These are phyloP conservation scores for Bibio marci DNA, from an alignment of 2,888 invertebrate species.

Conservation along the genomic window DNA sequence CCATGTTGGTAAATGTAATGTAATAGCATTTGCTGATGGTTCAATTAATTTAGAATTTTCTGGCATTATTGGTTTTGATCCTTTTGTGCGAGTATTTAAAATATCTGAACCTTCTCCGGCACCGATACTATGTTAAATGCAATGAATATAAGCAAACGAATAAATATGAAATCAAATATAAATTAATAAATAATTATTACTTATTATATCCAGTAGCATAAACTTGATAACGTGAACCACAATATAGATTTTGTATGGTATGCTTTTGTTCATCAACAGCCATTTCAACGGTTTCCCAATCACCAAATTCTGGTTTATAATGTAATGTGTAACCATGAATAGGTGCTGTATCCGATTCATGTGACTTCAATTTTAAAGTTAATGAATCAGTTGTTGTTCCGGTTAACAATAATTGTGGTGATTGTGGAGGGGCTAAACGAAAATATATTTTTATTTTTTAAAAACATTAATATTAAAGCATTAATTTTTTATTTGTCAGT, in stretches of 20 bases:
- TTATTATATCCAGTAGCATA: slow-evolving; percentile 86
- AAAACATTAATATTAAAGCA: no score
- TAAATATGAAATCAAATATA: neutral
- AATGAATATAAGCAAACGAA: no score
- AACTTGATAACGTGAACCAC: slow-evolving; percentile 86
- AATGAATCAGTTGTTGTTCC: slow-evolving; percentile 60
- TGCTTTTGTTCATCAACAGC: slow-evolving; percentile 63
- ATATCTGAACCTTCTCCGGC: slow-evolving; percentile 82
- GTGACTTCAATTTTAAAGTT: slow-evolving; percentile 53
- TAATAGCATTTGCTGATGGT: slow-evolving; percentile 83
- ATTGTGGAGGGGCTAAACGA: slow-evolving; percentile 49
- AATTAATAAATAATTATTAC: slow-evolving; percentile 29
- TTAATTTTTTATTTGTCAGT: no score
- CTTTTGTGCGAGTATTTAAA: slow-evolving; percentile 76
- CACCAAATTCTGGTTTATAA: slow-evolving; percentile 88
- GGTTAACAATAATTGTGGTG: slow-evolving; percentile 54
- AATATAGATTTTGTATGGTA: slow-evolving; percentile 73
- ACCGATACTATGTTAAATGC: slow-evolving; percentile 64
- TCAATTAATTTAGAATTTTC: slow-evolving; percentile 82
- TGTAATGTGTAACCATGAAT: slow-evolving; percentile 82
- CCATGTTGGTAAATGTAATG: slow-evolving; percentile 84
- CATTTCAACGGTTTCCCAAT: slow-evolving; percentile 78
- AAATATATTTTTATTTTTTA: no score
- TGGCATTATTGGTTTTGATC: slow-evolving; percentile 84
- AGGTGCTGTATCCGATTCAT: slow-evolving; percentile 67